These are phyloP conservation scores for Drosophila funebris DNA, from an alignment of 1,140 invertebrate species.

Conservation along the genomic window DNA sequence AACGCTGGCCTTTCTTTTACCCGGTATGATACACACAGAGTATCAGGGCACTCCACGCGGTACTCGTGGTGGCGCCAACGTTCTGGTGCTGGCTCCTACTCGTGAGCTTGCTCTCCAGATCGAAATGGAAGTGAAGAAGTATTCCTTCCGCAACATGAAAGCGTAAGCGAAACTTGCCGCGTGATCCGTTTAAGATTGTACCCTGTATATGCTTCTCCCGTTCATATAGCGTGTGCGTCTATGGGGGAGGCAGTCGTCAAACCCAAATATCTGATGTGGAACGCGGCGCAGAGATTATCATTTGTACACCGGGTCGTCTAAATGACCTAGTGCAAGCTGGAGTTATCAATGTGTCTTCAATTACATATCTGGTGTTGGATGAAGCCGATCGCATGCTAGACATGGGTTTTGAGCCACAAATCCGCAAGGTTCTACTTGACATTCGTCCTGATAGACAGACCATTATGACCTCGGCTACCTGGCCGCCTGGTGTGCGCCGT, in stretches of 20 bases:
- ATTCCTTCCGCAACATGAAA: constrained; percentile 92
- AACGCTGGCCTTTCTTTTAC: constrained; percentile 95
- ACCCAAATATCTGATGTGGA: constrained; percentile 89
- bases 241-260: constrained; percentile 91
- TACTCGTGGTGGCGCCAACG: constrained; percentile 91
- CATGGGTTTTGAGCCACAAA: constrained; percentile 95
- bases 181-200: neutral
- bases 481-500: constrained; percentile 92
- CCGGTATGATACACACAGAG: constrained; percentile 95
- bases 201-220: neutral
- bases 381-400: constrained; percentile 94
- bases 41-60: constrained; percentile 88
- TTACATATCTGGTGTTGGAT: constrained; percentile 96
- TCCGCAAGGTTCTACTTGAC: constrained; percentile 91
- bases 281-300: constrained; percentile 93
- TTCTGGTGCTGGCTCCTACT: constrained; percentile 94
- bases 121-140: constrained; percentile 94
- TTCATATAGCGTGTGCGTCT: constrained; percentile 89
- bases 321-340: constrained; percentile 90
- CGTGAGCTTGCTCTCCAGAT: constrained; percentile 96
- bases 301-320: constrained; percentile 94
- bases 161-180: constrained; percentile 85
- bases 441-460: constrained; percentile 92
- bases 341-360: constrained; percentile 88
- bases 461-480: constrained; percentile 95